Evolutionary conservation across 2,797 vertebrate species (phyloP).

Genomic region (Buphagus erythrorhynchus): DNA sequence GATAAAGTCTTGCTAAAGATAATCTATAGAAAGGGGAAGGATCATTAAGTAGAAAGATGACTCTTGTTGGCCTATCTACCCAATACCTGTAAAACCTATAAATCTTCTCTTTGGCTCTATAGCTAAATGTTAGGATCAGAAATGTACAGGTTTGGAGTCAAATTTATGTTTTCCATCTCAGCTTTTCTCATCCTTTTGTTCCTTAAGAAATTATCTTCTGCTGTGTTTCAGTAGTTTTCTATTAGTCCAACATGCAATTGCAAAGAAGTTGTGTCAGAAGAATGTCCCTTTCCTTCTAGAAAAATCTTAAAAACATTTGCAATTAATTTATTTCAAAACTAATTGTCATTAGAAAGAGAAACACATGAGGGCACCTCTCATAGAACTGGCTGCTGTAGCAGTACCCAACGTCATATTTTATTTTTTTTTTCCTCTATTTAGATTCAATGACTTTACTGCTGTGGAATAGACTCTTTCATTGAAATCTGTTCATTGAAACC

Average conservation of each 20-base stretch:
- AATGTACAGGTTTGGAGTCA: slow-evolving; percentile 3
- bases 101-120: not conserved
- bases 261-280: slow-evolving; percentile 6
- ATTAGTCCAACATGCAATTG: slow-evolving; percentile 70
- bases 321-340: not conserved
- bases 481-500: not conserved
- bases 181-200: slow-evolving; percentile 60
- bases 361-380: not conserved
- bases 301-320: not conserved
- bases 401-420: not conserved
- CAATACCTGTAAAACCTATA: not conserved
- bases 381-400: not conserved
- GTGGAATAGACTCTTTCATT: slow-evolving; percentile 52
- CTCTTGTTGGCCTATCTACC: not conserved
- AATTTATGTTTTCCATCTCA: slow-evolving; percentile 65
- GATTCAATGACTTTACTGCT: slow-evolving; percentile 40
- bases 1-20: slow-evolving; percentile 45
- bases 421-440: slow-evolving; percentile 19
- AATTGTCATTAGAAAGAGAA: not conserved
- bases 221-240: slow-evolving; percentile 75
- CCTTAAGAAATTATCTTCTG: slow-evolving; percentile 75
- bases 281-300: not conserved
- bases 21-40: not conserved
- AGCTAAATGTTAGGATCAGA: not conserved
- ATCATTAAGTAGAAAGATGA: slow-evolving; percentile 14